phyloP scores from a whole-genome alignment of 2,797 vertebrate genomes.

The Helostoma temminkii region DNA sequence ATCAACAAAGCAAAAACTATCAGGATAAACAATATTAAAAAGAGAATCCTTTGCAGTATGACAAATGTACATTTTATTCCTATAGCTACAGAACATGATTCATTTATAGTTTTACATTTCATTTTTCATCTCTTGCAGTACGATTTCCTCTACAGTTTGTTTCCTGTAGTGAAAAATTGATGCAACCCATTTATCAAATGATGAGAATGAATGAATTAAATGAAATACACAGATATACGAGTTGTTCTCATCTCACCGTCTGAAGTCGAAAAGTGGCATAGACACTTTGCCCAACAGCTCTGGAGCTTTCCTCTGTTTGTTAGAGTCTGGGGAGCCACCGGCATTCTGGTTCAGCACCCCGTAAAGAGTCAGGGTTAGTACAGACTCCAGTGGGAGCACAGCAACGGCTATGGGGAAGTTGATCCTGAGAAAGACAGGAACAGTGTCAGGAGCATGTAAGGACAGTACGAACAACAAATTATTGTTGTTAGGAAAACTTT shows the following conservation, averaged over 20 bases:
- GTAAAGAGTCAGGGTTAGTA: conserved; percentile 91
- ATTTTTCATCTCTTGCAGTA: too few relatives aligned
- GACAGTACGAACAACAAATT: background rate
- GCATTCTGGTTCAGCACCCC: conserved; percentile 93
- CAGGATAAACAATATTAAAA: background rate
- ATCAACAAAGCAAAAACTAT: conserved; percentile 1
- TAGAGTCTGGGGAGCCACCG: conserved; percentile 94
- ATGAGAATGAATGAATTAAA: background rate
- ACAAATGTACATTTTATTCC: background rate
- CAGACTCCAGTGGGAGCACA: conserved; percentile 93
- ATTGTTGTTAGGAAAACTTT: background rate
- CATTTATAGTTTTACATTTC: background rate
- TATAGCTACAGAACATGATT: background rate
- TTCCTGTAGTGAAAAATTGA: background rate
- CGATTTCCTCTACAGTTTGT: background rate
- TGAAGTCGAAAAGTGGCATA: conserved; percentile 95
- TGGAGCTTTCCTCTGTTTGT: conserved; percentile 93
- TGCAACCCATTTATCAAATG: too few relatives aligned
- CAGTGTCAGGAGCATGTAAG: background rate
- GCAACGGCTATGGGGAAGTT: conserved; percentile 96
- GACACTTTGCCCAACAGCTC: conserved; percentile 94
- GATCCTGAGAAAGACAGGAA: conserved; percentile 83
- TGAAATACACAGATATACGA: background rate
- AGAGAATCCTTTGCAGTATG: background rate
- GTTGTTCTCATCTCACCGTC: conserved; percentile 82